A percentile compares a stretch with the other conserved stretches of the same genome.
These are phyloP conservation scores for Hypselothyrea guttata DNA, from an alignment of 2,888 invertebrate genomes.

Conservation along the genomic window DNA sequence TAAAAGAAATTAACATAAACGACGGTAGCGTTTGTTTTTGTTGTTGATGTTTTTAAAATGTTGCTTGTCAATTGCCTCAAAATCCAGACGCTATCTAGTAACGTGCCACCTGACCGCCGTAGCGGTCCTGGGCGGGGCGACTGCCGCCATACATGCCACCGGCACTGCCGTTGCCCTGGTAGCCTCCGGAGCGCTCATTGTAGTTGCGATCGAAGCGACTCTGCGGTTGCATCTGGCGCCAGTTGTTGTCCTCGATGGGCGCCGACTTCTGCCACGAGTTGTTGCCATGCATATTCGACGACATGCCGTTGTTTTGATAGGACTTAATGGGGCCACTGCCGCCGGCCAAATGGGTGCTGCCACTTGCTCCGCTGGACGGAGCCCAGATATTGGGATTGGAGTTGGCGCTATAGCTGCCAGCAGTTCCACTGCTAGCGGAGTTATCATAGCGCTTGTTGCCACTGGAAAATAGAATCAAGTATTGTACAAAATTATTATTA, in stretches of 20 bases:
- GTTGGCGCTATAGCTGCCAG: conserved; percentile 63
- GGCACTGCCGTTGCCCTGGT: conserved; percentile 65
- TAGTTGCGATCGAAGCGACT: conserved; percentile 82
- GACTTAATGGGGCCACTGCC: conserved; percentile 76
- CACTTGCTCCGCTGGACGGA: conserved; percentile 61
- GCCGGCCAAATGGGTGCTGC: conserved; percentile 60
- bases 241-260: conserved; percentile 70
- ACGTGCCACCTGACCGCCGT: conserved; percentile 80
- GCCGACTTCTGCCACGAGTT: conserved; percentile 79
- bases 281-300: conserved; percentile 73
- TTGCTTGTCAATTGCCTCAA: conserved; percentile 34
- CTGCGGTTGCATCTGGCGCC: conserved; percentile 79
- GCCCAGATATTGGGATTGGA: conserved; percentile 71
- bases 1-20: conserved; percentile 56
- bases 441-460: conserved; percentile 80
- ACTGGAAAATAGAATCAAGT: too few species aligned
- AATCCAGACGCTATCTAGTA: conserved; percentile 57
- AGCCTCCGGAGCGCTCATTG: conserved; percentile 81
- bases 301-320: conserved; percentile 79
- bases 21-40: conserved; percentile 33
- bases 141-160: conserved; percentile 75
- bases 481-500: too few species aligned
- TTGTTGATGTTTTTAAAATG: conserved; percentile 17
- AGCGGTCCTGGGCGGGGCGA: conserved; percentile 80
- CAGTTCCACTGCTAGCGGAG: conserved; percentile 62